Evolutionary conservation across 2,797 vertebrate species (phyloP).

Genomic region (Sitta carolinensis): DNA sequence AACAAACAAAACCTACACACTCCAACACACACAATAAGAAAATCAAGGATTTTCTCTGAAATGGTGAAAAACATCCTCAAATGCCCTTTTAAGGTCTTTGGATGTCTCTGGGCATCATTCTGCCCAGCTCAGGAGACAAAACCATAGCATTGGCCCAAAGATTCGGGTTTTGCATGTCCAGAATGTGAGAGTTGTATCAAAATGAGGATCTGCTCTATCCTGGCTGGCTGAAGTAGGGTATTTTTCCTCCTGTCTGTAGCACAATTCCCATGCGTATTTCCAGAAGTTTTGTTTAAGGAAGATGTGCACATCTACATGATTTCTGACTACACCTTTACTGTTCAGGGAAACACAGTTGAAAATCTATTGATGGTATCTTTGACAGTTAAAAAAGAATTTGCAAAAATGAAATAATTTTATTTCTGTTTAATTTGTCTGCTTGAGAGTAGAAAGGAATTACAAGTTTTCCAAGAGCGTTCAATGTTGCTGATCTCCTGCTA

Average conservation of each 20-base stretch:
- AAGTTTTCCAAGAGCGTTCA: background rate
- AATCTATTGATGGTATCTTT: background rate
- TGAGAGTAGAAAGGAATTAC: background rate
- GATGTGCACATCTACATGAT: background rate
- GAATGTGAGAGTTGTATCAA: background rate
- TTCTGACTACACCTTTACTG: background rate
- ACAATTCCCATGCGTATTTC: background rate
- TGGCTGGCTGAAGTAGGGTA: background rate
- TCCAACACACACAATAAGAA: background rate
- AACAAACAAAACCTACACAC: background rate
- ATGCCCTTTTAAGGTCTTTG: background rate
- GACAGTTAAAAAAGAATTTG: background rate
- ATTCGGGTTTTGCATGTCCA: background rate
- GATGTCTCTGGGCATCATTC: background rate
- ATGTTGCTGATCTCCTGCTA: background rate
- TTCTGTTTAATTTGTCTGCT: conserved; percentile 28
- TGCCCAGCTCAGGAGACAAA: background rate
- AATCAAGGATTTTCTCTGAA: background rate
- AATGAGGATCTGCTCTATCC: background rate
- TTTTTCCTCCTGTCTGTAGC: background rate
- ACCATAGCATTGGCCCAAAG: fast-evolving
- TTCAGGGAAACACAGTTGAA: background rate
- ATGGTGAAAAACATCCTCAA: background rate
- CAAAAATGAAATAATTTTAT: conserved; percentile 61
- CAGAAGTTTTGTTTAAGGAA: background rate